Evolutionary conservation across 2,113 vertebrate species (phyloP), one percentile per base, ranked within the genome.

Genomic region (Megaceryle maxima): DNA sequence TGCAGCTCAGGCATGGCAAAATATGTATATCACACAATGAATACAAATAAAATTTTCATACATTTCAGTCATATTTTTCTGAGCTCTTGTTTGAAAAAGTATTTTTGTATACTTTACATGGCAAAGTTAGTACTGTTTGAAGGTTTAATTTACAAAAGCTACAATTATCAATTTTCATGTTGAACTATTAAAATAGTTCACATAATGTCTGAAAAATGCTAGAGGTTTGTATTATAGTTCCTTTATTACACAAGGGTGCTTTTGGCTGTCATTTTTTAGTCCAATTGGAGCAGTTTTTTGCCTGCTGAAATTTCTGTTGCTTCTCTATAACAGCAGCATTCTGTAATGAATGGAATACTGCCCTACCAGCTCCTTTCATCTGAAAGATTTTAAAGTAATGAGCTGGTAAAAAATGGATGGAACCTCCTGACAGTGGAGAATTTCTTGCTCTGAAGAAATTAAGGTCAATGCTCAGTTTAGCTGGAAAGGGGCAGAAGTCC

Each of bases 401-500:
- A 91, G 60, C 77, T 91, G 59, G 72, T 31, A 37, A 68, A 63
- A 90, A 94, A 59, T 8, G 8, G 44, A 81, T 81, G 73, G 53
- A 85, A 53, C 29, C 53, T 84, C 4, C 78, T 90, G 63, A 63
- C 50, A 48, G 9, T 24, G 12, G 50, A 67, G 37, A 74, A 48
- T 77, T 90, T 35, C 17, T 57, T 29, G 13, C 85, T 92, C 63
- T 92, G 63, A 28, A 53, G 51, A 53, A 53, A 53, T 53, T 28
- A 50, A 74, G 63, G 68, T 85, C 66, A 50, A 2, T 50, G 31
- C 62, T 39, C 2, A 81, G 84, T 94, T 66, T 17, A 31, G 35
- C 62, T 91, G 88, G 73, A 84, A 72, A 88, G 51, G 73, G 48
- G 35, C 64, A 87, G 56, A 87, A 95, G 56, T 86, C 57, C 76